These are phyloP conservation scores for Argentina silus DNA, from an alignment of 2,797 vertebrate species.

Conservation along the genomic window DNA sequence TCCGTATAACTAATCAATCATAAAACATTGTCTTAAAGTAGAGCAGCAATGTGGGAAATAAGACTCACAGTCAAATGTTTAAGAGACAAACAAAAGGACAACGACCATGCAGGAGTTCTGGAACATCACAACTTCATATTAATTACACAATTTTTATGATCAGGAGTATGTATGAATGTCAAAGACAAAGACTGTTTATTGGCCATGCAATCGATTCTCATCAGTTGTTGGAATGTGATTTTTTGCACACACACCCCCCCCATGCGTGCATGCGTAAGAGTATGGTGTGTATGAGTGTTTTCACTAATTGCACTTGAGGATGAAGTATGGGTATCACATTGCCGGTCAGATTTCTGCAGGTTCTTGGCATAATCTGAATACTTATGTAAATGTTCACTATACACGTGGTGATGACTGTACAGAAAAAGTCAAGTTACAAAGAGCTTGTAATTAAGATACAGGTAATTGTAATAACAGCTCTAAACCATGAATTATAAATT, in stretches of 20 bases:
- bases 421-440: not conserved
- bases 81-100: constrained; percentile 47
- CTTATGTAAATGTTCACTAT: constrained; percentile 23
- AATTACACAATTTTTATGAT: constrained; percentile 47
- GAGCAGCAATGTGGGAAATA: constrained; percentile 64
- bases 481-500: constrained; percentile 5
- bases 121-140: constrained; percentile 23
- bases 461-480: constrained; percentile 9
- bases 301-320: constrained; percentile 80
- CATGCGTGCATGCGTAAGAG: constrained; percentile 8
- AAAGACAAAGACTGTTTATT: constrained; percentile 26
- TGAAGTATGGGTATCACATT: constrained; percentile 49
- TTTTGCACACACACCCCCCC: too few relatives aligned
- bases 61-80: constrained; percentile 56
- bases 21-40: constrained; percentile 35
- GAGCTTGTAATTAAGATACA: not conserved
- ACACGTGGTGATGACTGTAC: constrained; percentile 15
- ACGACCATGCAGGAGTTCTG: constrained; percentile 32
- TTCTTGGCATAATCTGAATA: constrained; percentile 55
- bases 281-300: constrained; percentile 28
- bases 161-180: constrained; percentile 39
- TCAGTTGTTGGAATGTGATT: too few relatives aligned
- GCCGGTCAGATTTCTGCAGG: constrained; percentile 44
- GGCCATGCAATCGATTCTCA: too few relatives aligned
- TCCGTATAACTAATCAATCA: constrained; percentile 60